Conservation (phyloP, 1,140 invertebrate genomes). For the Panulirus ornatus region DNA sequence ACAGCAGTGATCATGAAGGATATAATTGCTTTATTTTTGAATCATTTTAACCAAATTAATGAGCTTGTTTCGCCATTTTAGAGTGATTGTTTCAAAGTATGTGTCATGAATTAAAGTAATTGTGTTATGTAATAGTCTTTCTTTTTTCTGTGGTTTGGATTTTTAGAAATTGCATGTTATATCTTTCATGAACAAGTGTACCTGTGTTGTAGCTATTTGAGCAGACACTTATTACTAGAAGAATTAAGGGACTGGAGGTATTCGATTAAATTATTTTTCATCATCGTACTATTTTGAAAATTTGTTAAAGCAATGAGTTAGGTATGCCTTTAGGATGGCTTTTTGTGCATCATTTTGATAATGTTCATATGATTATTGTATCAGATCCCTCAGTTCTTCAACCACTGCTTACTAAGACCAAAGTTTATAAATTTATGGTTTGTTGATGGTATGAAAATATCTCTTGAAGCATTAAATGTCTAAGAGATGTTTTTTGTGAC, state of each 20-base stretch:
- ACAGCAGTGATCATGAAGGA: slow-evolving; percentile 23
- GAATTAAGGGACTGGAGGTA: slow-evolving; percentile 20
- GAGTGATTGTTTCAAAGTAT: too few species aligned
- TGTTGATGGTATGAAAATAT: background rate
- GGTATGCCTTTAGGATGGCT: too few species aligned
- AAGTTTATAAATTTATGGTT: background rate
- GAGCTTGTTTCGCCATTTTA: too few species aligned
- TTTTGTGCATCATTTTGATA: background rate
- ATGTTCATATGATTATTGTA: background rate
- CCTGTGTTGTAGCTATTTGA: slow-evolving; percentile 38
- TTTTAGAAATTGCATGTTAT: too few species aligned
- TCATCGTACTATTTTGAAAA: too few species aligned
- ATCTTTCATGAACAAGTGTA: slow-evolving; percentile 27
- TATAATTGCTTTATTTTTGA: background rate
- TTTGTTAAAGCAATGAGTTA: too few species aligned
- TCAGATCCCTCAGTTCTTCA: slow-evolving; percentile 9
- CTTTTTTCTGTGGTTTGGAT: too few species aligned
- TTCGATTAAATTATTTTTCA: too few species aligned
- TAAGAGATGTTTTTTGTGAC: background rate
- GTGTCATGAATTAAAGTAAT: too few species aligned
- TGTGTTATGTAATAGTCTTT: too few species aligned
- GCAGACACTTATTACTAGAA: slow-evolving; percentile 10
- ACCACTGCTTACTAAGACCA: slow-evolving; percentile 36
- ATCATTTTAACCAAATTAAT: background rate
- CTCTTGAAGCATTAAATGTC: slow-evolving; percentile 4